A percentile compares a stretch with the other conserved stretches of the same genome.
Evolutionary conservation across 2,888 invertebrate species (phyloP).

Genomic region (Steinernema scapterisci): DNA sequence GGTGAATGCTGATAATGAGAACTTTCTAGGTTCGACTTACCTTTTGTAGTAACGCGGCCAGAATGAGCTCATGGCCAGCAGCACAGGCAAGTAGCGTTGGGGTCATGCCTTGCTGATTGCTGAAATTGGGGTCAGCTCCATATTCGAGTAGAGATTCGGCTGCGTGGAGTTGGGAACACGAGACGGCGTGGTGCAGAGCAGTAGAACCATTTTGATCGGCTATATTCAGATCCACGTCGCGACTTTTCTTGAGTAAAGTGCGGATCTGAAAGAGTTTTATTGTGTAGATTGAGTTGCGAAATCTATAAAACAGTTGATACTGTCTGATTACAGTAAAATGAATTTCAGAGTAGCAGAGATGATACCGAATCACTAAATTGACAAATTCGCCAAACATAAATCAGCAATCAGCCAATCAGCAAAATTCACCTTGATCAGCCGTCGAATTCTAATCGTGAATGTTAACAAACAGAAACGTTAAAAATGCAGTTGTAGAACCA

Average conservation of each 20-base stretch:
- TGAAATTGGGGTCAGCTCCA: constrained; percentile 61
- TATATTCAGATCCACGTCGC: constrained; percentile 66
- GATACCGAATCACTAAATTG: no score
- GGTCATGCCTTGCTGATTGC: constrained; percentile 50
- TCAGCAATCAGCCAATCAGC: no score
- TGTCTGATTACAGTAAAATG: no score
- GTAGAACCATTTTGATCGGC: constrained; percentile 69
- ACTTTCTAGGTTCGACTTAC: constrained; percentile 15
- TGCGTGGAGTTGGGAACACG: constrained; percentile 48
- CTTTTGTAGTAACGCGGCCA: constrained; percentile 48
- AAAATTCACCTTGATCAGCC: no score
- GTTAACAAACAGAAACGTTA: no score
- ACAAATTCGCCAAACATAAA: no score
- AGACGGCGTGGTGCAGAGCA: constrained; percentile 60
- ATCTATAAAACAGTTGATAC: no score
- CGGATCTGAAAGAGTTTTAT: constrained; percentile 46
- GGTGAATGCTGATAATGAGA: constrained; percentile 33
- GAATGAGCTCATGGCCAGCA: constrained; percentile 54
- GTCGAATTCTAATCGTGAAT: no score
- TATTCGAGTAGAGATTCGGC: constrained; percentile 54
- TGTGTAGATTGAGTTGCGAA: no score
- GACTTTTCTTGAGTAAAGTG: constrained; percentile 64
- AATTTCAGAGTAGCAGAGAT: no score
- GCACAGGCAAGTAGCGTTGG: constrained; percentile 57
- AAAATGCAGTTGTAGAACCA: no score